phyloP scores from a whole-genome alignment of 1,140 invertebrate genomes.

The Apis dorsata region DNA sequence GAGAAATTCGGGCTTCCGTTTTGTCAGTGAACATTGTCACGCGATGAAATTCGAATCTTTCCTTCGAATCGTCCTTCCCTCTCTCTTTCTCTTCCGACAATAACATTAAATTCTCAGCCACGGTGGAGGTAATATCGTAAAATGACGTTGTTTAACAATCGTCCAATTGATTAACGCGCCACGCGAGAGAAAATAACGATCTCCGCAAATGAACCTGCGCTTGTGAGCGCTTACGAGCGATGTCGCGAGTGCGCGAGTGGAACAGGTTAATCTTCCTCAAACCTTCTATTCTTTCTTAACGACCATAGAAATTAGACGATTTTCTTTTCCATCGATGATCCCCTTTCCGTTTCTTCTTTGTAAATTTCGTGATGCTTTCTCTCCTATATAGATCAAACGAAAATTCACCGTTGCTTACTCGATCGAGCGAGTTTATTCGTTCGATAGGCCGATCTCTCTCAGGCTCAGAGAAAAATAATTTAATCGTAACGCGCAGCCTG shows the following conservation, averaged over 20 bases:
- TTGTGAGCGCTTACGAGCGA: not conserved
- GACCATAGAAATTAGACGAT: constrained; percentile 63
- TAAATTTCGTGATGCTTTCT: too few species aligned
- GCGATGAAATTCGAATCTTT: not conserved
- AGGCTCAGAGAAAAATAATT: constrained; percentile 47
- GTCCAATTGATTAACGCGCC: not conserved
- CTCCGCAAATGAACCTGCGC: constrained; percentile 14
- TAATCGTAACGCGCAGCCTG: constrained; percentile 63
- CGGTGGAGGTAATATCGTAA: not conserved
- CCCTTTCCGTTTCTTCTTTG: not conserved
- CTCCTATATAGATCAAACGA: constrained; percentile 49
- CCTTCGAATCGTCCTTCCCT: too few species aligned
- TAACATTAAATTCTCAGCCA: not conserved
- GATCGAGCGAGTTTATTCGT: constrained; percentile 53
- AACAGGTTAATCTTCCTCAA: constrained; percentile 76
- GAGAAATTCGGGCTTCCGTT: constrained; percentile 3
- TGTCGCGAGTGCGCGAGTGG: constrained; percentile 17
- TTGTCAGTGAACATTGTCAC: not conserved
- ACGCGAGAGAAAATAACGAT: not conserved
- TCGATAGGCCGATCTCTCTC: constrained; percentile 56
- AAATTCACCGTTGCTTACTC: constrained; percentile 50
- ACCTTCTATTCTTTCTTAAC: constrained; percentile 60
- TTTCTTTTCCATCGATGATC: not conserved
- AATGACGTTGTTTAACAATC: constrained; percentile 13
- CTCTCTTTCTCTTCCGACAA: not conserved